Evolutionary conservation across 2,113 vertebrate species (phyloP).

Genomic region (Podarcis cretensis): DNA sequence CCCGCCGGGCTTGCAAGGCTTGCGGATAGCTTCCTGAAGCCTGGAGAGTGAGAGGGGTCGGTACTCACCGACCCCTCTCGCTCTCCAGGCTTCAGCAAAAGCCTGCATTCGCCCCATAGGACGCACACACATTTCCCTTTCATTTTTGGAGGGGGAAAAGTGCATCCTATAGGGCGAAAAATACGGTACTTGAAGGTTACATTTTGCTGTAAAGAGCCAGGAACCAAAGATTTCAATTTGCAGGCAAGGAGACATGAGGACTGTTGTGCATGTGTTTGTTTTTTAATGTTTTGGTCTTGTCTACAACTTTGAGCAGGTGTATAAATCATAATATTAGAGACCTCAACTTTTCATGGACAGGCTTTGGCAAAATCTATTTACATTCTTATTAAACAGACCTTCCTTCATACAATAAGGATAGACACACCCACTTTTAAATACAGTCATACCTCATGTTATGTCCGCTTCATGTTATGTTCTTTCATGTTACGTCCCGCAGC

Average conservation of each 20-base stretch:
- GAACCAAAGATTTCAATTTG: slow-evolving; percentile 22
- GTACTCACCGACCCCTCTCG: too few species aligned
- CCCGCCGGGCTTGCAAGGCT: too few species aligned
- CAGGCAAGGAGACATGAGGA: neutral
- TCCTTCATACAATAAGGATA: neutral
- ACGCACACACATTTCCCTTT: too few species aligned
- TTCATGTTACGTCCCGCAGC: too few species aligned
- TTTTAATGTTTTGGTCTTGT: neutral
- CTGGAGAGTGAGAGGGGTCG: too few species aligned
- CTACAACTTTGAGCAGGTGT: neutral
- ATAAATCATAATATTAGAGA: neutral
- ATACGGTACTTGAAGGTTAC: neutral
- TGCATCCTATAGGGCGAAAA: too few species aligned
- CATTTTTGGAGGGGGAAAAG: too few species aligned
- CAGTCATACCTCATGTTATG: too few species aligned
- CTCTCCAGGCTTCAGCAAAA: too few species aligned
- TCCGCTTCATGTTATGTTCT: too few species aligned
- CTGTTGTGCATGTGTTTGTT: neutral
- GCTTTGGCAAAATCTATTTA: neutral
- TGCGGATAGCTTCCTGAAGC: too few species aligned
- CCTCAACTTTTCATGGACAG: neutral
- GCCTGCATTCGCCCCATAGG: too few species aligned
- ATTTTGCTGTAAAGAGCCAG: neutral
- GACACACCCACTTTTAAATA: neutral
- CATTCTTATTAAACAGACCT: neutral